Base-by-base conservation (phyloP, 2,797 vertebrate genomes). In the Hoplostethus atlanticus region DNA sequence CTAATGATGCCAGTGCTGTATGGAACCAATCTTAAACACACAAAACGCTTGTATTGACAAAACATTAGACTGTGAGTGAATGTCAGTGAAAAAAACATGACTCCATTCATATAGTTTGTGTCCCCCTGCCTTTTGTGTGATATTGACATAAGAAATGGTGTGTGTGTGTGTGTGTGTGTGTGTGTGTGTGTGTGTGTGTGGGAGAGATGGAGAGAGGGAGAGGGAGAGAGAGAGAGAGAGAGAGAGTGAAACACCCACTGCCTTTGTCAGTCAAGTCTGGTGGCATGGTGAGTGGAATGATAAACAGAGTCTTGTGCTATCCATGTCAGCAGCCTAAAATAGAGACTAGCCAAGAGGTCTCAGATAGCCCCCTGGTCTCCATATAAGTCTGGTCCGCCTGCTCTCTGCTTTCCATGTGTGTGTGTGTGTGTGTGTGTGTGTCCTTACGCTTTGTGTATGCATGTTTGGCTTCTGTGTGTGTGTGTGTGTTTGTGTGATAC, bases 281-380 rank as follows among this genome's bases (percentile, higher is more conserved):
- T 89, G 91, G 87, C 87, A 84, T 84, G 81, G 81, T 84, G 91
- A 91, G 92, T 89, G 94, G 95, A 95, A 90, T 96, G 96, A 96
- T 96, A 94, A 93, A 95, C 94, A 91, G 92, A 94, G 88, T 87
- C 92, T 47, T 83, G 76, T 55, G 95, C 93, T 94, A 96, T 97
- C 94, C 92, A 92, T 88, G 80, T 89, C 93, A 91, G 63, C 16
- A 56, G 93, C 94, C 93, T 59, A 96, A 98, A 98, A 99, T 99
- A 99, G 96, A 94, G 90, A 71, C 73, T 84, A 88, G 84, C 91
- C 83, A 54, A 77, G 86, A 87, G 84, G 87, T 90, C 87, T 94
- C 90, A 80, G 66, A 85, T 78, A 89, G 83, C 88, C 91, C 87
- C 66, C 76, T 0, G 78, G 85, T 76, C 91, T 92, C 96, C 96